Conservation (phyloP, 2,797 vertebrate species). For the Diglossa cyanea region DNA sequence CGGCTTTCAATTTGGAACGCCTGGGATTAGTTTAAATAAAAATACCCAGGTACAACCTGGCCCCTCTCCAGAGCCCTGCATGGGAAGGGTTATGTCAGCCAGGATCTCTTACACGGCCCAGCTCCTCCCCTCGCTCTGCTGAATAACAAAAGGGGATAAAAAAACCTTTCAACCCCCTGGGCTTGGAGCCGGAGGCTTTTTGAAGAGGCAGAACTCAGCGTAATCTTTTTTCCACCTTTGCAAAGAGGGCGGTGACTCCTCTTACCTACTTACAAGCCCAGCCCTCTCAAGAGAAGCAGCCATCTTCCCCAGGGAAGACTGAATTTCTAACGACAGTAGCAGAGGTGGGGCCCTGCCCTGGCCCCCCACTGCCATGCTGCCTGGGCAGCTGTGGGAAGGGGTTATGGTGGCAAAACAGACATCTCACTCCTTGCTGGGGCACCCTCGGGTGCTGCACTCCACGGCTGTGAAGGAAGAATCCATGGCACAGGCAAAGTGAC, state of each 20-base stretch:
- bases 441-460: not conserved
- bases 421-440: not conserved
- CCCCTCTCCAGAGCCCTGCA: constrained; percentile 19
- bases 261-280: not conserved
- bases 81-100: constrained; percentile 18
- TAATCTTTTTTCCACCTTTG: not conserved
- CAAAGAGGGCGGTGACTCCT: not conserved
- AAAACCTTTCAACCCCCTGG: not conserved
- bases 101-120: constrained; percentile 25
- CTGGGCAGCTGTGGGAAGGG: not conserved
- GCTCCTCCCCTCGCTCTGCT: constrained; percentile 48
- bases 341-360: not conserved
- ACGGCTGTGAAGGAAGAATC: not conserved
- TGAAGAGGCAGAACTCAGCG: not conserved
- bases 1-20: not conserved
- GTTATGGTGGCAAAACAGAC: not conserved
- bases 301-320: not conserved
- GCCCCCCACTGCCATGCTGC: not conserved
- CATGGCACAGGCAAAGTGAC: not conserved
- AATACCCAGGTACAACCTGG: constrained; percentile 41
- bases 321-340: not conserved
- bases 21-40: constrained; percentile 23
- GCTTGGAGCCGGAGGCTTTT: not conserved
- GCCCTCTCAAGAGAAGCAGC: not conserved
- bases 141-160: constrained; percentile 35